phyloP scores from a whole-genome alignment of 2,888 invertebrate species.

The Gerris lacustris region DNA sequence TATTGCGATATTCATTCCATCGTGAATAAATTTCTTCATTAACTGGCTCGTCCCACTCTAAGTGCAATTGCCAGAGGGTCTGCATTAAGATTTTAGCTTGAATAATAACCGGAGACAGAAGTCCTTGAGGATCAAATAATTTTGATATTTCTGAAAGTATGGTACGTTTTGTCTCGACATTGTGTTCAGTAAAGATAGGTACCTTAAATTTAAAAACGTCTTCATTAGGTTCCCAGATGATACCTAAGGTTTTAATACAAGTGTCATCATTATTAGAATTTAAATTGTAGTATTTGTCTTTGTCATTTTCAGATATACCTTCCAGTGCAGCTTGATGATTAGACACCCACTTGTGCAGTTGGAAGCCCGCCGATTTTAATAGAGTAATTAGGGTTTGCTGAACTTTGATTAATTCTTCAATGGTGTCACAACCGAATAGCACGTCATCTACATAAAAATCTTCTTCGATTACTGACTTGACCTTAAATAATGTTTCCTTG shows the following conservation, averaged over 20 bases:
- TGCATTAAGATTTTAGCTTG: constrained; percentile 3
- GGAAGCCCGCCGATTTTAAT: background rate
- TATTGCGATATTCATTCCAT: constrained; percentile 5
- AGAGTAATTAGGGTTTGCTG: background rate
- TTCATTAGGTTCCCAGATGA: constrained; percentile 5
- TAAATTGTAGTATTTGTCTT: background rate
- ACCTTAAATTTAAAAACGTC: constrained; percentile 11
- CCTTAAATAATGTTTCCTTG: too few relatives aligned
- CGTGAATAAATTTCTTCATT: background rate
- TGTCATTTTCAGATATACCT: background rate
- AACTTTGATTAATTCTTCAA: background rate
- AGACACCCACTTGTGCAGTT: constrained; percentile 11
- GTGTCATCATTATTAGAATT: background rate
- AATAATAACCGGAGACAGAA: constrained; percentile 7
- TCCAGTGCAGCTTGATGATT: constrained; percentile 9
- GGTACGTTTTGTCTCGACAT: constrained; percentile 7
- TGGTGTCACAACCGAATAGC: background rate
- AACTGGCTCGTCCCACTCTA: constrained; percentile 10
- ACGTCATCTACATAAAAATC: constrained; percentile 15
- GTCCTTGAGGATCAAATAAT: constrained; percentile 12
- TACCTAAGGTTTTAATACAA: constrained; percentile 11
- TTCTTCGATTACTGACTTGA: background rate
- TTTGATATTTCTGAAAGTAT: constrained; percentile 15
- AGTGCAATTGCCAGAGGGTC: background rate
- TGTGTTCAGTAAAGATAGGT: background rate